Base-by-base conservation (phyloP, 1,140 invertebrate genomes). In the Hermatobates lingyangjiaoensis region DNA sequence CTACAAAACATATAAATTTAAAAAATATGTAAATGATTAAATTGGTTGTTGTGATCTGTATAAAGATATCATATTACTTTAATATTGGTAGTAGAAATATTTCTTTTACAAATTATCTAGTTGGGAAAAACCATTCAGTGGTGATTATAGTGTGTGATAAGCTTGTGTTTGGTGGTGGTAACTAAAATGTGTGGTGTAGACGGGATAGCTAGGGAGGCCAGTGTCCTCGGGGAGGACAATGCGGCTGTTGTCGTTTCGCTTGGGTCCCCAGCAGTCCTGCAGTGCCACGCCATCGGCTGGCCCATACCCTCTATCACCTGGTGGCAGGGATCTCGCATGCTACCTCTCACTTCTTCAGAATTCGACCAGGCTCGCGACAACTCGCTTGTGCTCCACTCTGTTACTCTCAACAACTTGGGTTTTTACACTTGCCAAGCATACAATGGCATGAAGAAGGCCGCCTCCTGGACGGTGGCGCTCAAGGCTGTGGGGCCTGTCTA, bases 361-460 rank as follows among this genome's bases (percentile, higher is more conserved):
- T 87, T 80, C 57, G 80, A 88, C 60, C 80, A 84, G 56, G 71
- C 75, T 23, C 72, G 74, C 20, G 83, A 88, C 60, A 77, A 75
- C 62, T 77, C 79, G 0, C 68, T 92, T 2, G 68, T 78, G 34
- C 84, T 93, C 59, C 70, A 76, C 45, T 68, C 74, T 0, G 75
- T 93, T 1, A 73, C 74, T 4, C 54, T 83, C 1, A 73, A 74
- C 15, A 81, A 79, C 56, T 71, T 87, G 2, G 87, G 87, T 12
- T 68, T 79, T n/a, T 89, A 91, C 64, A 81, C 79, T 0, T 92
- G 87, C 60, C 81, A 87, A 59, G 85, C 84, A 1, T 91, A 84
- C 63, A 91, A 91, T 61, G 84, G 83, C 1, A 61, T 78, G 4
- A 83, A 82, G 2, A 75, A 75, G 51, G 77, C 86, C 2, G 79